phyloP scores from a whole-genome alignment of 2,113 vertebrate genomes.

The Falcunculus frontatus region DNA sequence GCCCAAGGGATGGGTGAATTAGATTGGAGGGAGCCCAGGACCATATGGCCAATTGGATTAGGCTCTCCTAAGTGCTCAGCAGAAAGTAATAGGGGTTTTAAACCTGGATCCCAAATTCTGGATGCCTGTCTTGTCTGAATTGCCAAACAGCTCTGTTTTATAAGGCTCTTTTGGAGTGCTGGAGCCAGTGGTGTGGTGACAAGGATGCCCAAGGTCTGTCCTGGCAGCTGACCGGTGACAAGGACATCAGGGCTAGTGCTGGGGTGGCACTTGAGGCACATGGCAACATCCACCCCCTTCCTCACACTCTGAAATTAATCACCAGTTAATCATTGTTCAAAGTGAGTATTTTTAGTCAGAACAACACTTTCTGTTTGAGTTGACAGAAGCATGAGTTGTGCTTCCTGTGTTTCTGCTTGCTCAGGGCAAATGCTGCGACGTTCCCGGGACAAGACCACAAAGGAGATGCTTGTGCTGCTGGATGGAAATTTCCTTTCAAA shows the following conservation, averaged over 20 bases:
- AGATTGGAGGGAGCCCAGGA: constrained; percentile 45
- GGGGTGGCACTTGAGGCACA: fast-evolving
- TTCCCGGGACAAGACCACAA: neutral
- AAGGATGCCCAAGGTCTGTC: neutral
- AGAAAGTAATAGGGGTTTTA: constrained; percentile 16
- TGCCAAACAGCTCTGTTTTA: neutral
- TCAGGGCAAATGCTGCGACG: neutral
- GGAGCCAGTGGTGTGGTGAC: fast-evolving
- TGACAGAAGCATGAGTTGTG: neutral
- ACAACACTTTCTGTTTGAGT: neutral
- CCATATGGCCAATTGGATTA: constrained; percentile 62
- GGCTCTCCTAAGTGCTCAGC: constrained; percentile 24
- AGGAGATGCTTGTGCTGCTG: neutral
- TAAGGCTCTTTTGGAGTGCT: neutral
- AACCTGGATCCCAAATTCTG: neutral
- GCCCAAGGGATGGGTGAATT: constrained; percentile 29
- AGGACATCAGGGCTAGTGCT: neutral
- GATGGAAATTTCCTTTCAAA: neutral
- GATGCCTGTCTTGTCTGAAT: neutral
- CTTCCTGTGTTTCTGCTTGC: constrained; percentile 1
- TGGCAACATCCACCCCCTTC: neutral
- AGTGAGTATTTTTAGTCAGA: neutral
- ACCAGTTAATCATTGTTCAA: neutral
- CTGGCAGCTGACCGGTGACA: neutral
- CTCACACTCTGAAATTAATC: neutral